Conservation (phyloP, 2,797 vertebrate genomes). For the Cossypha dichroa region DNA sequence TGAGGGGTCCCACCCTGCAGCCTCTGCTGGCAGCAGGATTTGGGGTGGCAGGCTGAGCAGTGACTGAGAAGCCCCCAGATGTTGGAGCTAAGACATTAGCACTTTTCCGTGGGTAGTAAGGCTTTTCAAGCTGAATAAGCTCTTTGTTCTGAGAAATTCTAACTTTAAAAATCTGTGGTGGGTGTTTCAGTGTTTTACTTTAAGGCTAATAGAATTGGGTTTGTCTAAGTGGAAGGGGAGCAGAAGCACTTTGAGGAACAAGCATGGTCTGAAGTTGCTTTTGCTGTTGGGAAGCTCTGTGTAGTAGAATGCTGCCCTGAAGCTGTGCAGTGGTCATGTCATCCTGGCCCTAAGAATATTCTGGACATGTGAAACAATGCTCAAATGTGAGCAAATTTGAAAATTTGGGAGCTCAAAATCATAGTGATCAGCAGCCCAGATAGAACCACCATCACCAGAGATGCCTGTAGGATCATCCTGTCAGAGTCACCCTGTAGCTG, state of each 20-base stretch:
- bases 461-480: background rate
- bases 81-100: background rate
- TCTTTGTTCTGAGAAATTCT: constrained; percentile 57
- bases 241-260: background rate
- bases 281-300: background rate
- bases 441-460: background rate
- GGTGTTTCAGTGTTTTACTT: background rate
- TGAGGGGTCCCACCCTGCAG: constrained; percentile 55
- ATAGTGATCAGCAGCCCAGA: background rate
- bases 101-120: background rate
- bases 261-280: rapidly evolving
- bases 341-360: background rate
- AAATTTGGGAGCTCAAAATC: background rate
- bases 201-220: background rate
- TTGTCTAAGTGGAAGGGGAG: background rate
- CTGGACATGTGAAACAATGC: background rate
- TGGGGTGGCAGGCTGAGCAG: background rate
- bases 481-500: background rate
- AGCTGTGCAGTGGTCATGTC: background rate
- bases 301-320: background rate
- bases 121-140: constrained; percentile 48
- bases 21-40: background rate
- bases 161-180: background rate
- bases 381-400: background rate
- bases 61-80: constrained; percentile 12